phyloP scores from a whole-genome alignment of 2,113 vertebrate genomes.

The Thermophis baileyi region DNA sequence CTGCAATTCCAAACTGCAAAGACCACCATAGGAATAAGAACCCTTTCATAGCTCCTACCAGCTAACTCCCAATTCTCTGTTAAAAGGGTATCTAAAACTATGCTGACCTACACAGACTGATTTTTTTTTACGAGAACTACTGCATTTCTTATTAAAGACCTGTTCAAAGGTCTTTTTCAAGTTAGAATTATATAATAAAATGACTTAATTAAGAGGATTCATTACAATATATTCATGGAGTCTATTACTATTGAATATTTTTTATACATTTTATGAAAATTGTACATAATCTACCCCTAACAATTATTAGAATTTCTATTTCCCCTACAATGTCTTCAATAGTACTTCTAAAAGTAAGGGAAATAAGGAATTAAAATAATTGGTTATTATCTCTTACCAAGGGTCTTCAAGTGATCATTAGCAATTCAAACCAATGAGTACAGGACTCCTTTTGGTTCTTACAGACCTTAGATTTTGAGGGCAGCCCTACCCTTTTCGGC shows the following conservation, averaged over 20 bases:
- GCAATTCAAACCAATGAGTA: not conserved
- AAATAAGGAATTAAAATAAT: not conserved
- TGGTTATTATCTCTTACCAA: not conserved
- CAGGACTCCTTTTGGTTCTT: not conserved
- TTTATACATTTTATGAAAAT: slow-evolving; percentile 42
- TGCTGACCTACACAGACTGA: slow-evolving; percentile 5
- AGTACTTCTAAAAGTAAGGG: not conserved
- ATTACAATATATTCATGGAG: not conserved
- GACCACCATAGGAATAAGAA: slow-evolving; percentile 40
- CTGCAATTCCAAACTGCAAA: slow-evolving; percentile 22
- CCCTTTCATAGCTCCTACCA: slow-evolving; percentile 17
- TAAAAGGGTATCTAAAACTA: slow-evolving; percentile 18
- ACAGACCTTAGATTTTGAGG: not conserved
- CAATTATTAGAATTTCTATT: slow-evolving; percentile 6
- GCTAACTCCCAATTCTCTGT: slow-evolving; percentile 32
- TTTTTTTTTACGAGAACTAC: slow-evolving; percentile 1
- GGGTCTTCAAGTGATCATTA: not conserved
- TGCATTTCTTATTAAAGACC: not conserved
- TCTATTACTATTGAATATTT: fast-evolving
- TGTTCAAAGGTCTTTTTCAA: slow-evolving; percentile 4
- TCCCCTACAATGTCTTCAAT: not conserved
- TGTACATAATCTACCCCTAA: slow-evolving; percentile 49
- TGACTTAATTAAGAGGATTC: not conserved
- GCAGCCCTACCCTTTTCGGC: not conserved
- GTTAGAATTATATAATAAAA: slow-evolving; percentile 21